A percentile compares a stretch with the other conserved stretches of the same genome.
phyloP scores from a whole-genome alignment of 2,113 vertebrate genomes.

The Syngnathoides biaculeatus region DNA sequence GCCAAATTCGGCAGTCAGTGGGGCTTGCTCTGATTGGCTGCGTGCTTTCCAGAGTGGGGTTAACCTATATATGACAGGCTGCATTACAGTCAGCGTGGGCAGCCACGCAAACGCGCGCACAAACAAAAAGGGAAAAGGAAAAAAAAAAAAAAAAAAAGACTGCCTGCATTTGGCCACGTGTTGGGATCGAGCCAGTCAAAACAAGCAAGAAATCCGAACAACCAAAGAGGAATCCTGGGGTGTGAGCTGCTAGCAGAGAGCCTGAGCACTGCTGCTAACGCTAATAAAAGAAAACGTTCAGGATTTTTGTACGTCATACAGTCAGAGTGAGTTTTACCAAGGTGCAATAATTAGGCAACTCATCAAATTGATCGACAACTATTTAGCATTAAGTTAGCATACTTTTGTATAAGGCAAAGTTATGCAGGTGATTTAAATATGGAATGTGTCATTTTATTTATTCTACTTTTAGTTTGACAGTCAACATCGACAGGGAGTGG shows the following conservation, averaged over 20 bases:
- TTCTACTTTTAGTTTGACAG: background rate
- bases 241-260: constrained; percentile 24
- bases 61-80: constrained; percentile 88
- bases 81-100: constrained; percentile 78
- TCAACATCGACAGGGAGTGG: background rate
- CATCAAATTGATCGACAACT: too few relatives aligned
- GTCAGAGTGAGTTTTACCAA: too few relatives aligned
- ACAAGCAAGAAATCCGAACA: constrained; percentile 21
- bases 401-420: too few relatives aligned
- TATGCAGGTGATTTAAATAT: too few relatives aligned
- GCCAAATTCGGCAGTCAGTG: constrained; percentile 56
- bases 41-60: constrained; percentile 72
- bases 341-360: too few relatives aligned
- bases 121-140: constrained; percentile 32
- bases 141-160: constrained; percentile 30
- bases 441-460: too few relatives aligned
- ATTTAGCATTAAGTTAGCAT: background rate
- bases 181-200: constrained; percentile 39
- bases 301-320: constrained; percentile 4
- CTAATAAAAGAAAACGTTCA: constrained; percentile 26
- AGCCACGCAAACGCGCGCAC: constrained; percentile 62
- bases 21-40: constrained; percentile 61
- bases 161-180: constrained; percentile 51
- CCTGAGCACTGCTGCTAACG: background rate
- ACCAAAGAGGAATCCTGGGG: constrained; percentile 21